Conservation (phyloP, 2,797 vertebrate genomes). For the Schizopygopsis malacanthus region DNA sequence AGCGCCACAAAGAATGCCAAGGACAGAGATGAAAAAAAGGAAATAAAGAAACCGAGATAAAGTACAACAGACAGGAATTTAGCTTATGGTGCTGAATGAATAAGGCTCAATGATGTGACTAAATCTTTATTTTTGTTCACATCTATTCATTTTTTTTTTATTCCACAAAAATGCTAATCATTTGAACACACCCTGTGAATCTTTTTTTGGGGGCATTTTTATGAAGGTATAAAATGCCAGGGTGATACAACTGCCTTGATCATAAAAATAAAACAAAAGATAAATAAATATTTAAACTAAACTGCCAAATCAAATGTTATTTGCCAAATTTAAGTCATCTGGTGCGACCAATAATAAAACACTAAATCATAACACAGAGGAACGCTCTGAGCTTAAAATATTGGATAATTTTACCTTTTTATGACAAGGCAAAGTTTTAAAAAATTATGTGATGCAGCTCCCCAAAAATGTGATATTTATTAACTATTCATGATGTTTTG, state of each 20-base stretch:
- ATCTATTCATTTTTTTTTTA: neutral
- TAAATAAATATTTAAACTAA: too few species aligned
- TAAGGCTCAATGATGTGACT: neutral
- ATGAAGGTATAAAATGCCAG: neutral
- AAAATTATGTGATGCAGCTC: neutral
- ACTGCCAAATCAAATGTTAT: too few species aligned
- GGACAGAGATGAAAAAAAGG: neutral
- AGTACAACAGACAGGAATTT: neutral
- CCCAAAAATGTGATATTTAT: neutral
- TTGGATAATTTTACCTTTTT: neutral
- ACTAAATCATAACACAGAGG: neutral
- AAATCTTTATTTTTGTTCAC: neutral
- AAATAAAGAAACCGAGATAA: conserved; percentile 22
- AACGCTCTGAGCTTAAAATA: neutral
- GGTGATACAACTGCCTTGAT: neutral
- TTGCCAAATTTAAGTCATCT: neutral
- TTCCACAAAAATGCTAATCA: neutral
- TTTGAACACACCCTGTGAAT: neutral
- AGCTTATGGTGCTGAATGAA: conserved; percentile 1
- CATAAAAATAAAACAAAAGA: too few species aligned
- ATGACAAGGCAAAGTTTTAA: neutral
- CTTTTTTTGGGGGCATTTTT: neutral
- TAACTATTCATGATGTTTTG: too few species aligned
- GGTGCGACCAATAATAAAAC: neutral
- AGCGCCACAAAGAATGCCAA: conserved; percentile 21